A percentile compares a stretch with the other conserved stretches of the same genome.
These are phyloP conservation scores for Oncopeltus fasciatus DNA, from an alignment of 1,140 invertebrate species.

Conservation along the genomic window DNA sequence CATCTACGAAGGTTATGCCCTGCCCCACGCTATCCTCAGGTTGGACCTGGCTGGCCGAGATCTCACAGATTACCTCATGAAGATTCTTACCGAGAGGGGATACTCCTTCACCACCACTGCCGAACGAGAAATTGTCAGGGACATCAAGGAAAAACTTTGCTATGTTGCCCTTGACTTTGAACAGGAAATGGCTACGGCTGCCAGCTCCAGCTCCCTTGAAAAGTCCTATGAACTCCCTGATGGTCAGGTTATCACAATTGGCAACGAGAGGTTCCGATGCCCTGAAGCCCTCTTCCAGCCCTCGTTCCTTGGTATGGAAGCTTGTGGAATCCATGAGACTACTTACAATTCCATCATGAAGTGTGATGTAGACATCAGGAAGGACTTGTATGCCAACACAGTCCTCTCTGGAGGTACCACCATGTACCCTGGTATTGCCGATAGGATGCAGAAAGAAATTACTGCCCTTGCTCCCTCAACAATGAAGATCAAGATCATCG, in stretches of 20 bases:
- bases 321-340: conserved; percentile 85
- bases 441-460: conserved; percentile 66
- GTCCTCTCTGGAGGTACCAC: conserved; percentile 92
- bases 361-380: conserved; percentile 86
- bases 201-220: conserved; percentile 77
- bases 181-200: conserved; percentile 88
- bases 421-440: conserved; percentile 85
- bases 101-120: conserved; percentile 94
- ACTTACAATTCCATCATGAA: conserved; percentile 96
- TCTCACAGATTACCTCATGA: conserved; percentile 90
- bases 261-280: conserved; percentile 94
- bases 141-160: conserved; percentile 88
- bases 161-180: conserved; percentile 85
- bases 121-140: conserved; percentile 89
- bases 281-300: conserved; percentile 94
- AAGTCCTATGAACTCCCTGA: conserved; percentile 90
- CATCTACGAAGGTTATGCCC: conserved; percentile 73
- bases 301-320: conserved; percentile 89
- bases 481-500: conserved; percentile 73
- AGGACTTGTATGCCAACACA: conserved; percentile 91
- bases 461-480: conserved; percentile 54
- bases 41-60: conserved; percentile 85
- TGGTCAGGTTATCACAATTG: conserved; percentile 69
- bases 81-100: conserved; percentile 88
- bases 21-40: conserved; percentile 71